phyloP scores from a whole-genome alignment of 2,888 invertebrate species.

The Steinernema scapterisci region DNA sequence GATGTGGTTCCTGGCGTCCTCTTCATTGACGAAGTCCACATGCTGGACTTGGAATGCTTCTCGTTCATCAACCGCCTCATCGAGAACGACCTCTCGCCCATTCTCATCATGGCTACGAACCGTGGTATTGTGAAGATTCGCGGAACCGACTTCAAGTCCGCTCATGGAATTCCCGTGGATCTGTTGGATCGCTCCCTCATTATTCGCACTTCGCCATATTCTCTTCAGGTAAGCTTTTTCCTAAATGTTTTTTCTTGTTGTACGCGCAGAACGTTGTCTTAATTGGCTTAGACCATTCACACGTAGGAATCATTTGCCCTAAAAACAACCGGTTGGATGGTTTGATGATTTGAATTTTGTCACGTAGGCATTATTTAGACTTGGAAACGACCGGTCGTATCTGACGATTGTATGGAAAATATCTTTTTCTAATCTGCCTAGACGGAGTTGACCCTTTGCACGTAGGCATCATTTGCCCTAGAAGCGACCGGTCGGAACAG shows the following conservation, averaged over 20 bases:
- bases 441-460: too few species aligned
- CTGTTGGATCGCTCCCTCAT: conserved; percentile 78
- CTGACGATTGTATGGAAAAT: too few species aligned
- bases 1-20: conserved; percentile 91
- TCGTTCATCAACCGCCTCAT: conserved; percentile 94
- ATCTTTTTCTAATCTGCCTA: too few species aligned
- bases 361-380: too few species aligned
- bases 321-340: too few species aligned
- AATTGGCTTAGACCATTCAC: too few species aligned
- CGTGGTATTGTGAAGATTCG: conserved; percentile 82
- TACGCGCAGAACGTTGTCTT: too few species aligned
- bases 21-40: conserved; percentile 75
- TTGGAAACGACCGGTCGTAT: not conserved
- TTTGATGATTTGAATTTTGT: conserved; percentile 11
- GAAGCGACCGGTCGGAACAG: too few species aligned
- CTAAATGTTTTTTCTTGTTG: too few species aligned
- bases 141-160: conserved; percentile 89
- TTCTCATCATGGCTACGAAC: conserved; percentile 98
- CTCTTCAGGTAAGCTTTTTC: conserved; percentile 36
- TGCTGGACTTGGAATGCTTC: conserved; percentile 98
- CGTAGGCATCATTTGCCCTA: too few species aligned
- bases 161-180: conserved; percentile 96
- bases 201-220: conserved; percentile 73
- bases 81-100: conserved; percentile 91
- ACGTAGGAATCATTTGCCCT: too few species aligned